phyloP scores from a whole-genome alignment of 2,113 vertebrate species.

The Nyctereutes procyonoides region DNA sequence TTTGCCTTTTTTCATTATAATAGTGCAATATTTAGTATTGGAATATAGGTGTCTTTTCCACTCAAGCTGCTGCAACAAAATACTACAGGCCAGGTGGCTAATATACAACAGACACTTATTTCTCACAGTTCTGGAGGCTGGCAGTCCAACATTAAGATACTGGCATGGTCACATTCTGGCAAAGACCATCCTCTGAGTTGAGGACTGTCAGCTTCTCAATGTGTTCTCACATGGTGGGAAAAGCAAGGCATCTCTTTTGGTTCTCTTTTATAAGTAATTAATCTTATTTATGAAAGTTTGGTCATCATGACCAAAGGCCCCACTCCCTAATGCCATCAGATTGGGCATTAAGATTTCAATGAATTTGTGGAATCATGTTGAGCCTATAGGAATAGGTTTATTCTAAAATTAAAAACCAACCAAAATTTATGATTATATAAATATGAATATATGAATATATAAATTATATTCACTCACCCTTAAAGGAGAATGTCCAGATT shows the following conservation, averaged over 20 bases:
- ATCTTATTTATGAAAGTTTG: neutral
- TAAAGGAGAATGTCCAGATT: neutral
- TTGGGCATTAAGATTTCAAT: neutral
- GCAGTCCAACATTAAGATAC: neutral
- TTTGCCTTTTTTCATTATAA: neutral
- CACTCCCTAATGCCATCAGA: too few species aligned
- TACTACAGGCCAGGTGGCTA: neutral
- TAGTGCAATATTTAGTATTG: neutral
- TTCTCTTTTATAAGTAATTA: neutral
- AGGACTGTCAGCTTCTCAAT: neutral
- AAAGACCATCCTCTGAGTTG: neutral
- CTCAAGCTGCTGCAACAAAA: neutral
- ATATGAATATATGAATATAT: too few species aligned
- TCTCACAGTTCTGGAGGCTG: neutral
- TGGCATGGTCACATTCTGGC: neutral
- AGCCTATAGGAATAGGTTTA: neutral
- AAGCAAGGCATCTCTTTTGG: neutral
- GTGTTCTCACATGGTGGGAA: neutral
- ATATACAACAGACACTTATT: neutral
- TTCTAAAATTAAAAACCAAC: neutral
- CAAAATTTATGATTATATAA: neutral
- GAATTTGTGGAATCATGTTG: neutral
- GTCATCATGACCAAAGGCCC: neutral
- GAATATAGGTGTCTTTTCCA: neutral
- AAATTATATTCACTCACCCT: neutral